phyloP scores from a whole-genome alignment of 2,888 invertebrate species.

The Folsomia candida region DNA sequence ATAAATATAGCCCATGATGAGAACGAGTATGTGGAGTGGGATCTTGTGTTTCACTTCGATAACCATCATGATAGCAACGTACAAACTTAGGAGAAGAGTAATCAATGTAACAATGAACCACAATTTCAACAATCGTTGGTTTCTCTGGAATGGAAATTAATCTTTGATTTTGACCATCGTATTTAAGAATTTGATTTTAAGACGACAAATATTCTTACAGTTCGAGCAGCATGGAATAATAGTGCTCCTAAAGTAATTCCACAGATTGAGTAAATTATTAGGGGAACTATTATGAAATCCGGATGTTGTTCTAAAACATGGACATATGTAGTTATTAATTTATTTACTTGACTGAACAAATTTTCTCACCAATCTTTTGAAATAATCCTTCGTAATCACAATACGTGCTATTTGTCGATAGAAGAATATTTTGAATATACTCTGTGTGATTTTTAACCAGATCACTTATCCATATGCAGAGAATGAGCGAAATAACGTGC shows the following conservation, averaged over 20 bases:
- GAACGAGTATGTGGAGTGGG: conserved; percentile 22
- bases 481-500: conserved; percentile 26
- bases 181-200: conserved; percentile 1
- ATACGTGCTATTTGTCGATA: not conserved
- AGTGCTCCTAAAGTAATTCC: conserved; percentile 22
- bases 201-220: conserved; percentile 27
- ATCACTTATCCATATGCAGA: conserved; percentile 37
- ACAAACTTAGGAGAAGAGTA: conserved; percentile 29
- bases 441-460: conserved; percentile 38
- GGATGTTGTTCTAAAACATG: not conserved
- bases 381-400: not conserved
- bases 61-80: conserved; percentile 21
- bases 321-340: not conserved
- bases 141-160: conserved; percentile 21
- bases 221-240: conserved; percentile 34
- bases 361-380: not conserved
- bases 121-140: conserved; percentile 37
- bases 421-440: conserved; percentile 28
- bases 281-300: not conserved
- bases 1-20: conserved; percentile 45
- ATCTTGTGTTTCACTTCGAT: conserved; percentile 30
- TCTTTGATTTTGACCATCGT: not conserved
- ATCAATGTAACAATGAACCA: conserved; percentile 37
- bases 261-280: not conserved
- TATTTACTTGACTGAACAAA: not conserved